Evolutionary conservation across 2,797 vertebrate species (phyloP), one percentile per base, ranked within the genome.

Genomic region (Chiroxiphia lanceolata): DNA sequence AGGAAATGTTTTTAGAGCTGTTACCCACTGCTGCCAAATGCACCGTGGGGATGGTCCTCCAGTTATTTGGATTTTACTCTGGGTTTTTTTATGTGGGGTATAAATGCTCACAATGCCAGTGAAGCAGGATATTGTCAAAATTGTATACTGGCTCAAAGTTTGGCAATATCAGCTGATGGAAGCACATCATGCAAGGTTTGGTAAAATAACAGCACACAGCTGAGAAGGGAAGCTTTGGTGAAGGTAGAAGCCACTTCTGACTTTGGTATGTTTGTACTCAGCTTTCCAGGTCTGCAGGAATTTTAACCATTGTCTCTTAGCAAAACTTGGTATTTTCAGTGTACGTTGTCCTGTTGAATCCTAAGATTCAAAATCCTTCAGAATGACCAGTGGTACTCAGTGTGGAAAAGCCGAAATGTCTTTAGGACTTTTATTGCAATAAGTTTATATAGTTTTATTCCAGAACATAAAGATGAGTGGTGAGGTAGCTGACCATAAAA

Each of bases 11-110:
- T 86, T 11, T 63, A 56, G 44, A 54, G 23, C 51, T 78, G 10
- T 53, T 92, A 79, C 26, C 59, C 44, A 5, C 82, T 93, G 56
- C 68, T 87, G 50, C 42, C 82, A 54, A n/a, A 69, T 48, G 3
- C 17, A 13, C 44, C 6, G 0, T 34, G 11, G 15, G 27, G 22
- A 12, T 69, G 11, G 1, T 3, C 17, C 21, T 70, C 7, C 42
- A 15, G 13, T 59, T 38, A 38, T 20, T 63, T 51, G 44, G 18
- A 13, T 72, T 69, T 88, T 64, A n/a, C 20, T 69, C 47, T 27
- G 22, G 3, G 1, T n/a, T 16, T 40, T 38, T 42, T 42, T n/a
- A 21, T 26, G 23, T 56, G 61, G 13, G 34, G 50, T 4, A 17
- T n/a, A 20, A 68, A 6, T 83, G 38, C 34, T 88, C 10, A 26